Evolutionary conservation across 2,113 vertebrate species (phyloP).

Genomic region (Solenodon paradoxus): DNA sequence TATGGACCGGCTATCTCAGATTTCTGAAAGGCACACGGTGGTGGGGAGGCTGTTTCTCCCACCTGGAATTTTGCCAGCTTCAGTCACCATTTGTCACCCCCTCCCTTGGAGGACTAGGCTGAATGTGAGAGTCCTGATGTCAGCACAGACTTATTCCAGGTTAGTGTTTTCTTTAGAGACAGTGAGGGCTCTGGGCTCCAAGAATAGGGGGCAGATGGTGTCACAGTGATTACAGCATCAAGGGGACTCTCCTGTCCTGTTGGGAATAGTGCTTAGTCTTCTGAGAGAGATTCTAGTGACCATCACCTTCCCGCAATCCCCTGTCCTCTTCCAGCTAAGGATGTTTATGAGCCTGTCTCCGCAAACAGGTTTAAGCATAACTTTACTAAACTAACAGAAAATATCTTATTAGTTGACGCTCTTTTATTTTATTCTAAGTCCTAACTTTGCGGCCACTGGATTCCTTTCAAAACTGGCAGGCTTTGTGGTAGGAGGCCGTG

Average conservation of each 20-base stretch:
- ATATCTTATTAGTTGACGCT: background rate
- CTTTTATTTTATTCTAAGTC: background rate
- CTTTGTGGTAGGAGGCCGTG: background rate
- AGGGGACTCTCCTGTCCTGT: background rate
- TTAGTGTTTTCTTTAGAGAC: background rate
- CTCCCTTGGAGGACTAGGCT: fast-evolving
- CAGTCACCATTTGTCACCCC: background rate
- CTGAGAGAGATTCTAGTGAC: background rate
- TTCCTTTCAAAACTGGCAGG: background rate
- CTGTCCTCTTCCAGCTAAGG: background rate
- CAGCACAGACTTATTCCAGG: background rate
- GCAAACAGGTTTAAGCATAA: background rate
- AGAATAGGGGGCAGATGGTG: background rate
- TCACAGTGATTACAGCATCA: background rate
- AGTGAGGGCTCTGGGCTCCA: background rate
- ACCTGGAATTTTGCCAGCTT: background rate
- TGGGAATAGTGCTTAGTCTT: background rate
- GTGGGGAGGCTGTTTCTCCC: background rate
- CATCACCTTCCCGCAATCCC: background rate
- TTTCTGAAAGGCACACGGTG: background rate
- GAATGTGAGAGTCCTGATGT: background rate
- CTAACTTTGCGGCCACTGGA: background rate
- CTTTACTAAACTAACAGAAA: slow-evolving; percentile 18
- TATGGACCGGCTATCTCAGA: background rate
- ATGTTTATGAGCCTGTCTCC: background rate